Percentiles rank a stretch among this genome's conserved stretches.
These are phyloP conservation scores for Cephus pygmeus DNA, from an alignment of 2,888 invertebrate species.

Conservation along the genomic window DNA sequence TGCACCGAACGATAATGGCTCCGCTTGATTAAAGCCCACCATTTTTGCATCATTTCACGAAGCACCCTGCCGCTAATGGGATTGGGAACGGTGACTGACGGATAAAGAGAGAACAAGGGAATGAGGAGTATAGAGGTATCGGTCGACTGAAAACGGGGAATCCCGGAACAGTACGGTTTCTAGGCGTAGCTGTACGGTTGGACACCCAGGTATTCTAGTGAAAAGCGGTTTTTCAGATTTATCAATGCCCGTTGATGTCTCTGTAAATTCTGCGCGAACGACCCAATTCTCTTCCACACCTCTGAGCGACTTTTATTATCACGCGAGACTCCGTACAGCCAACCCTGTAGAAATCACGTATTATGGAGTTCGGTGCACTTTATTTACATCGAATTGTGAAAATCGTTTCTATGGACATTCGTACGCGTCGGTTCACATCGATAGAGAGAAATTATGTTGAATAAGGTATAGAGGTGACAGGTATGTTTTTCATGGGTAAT, in stretches of 20 bases:
- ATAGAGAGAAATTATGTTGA: background rate
- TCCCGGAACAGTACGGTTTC: background rate
- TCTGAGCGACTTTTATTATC: background rate
- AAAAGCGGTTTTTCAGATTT: background rate
- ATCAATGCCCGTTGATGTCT: background rate
- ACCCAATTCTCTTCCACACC: background rate
- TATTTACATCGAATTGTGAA: too few species aligned
- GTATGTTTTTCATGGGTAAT: background rate
- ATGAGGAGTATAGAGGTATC: background rate
- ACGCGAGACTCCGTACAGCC: background rate
- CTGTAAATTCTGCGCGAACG: background rate
- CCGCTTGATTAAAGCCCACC: constrained; percentile 47
- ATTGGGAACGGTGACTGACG: constrained; percentile 46
- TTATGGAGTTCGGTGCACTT: background rate
- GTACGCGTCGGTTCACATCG: background rate
- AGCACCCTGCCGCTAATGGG: constrained; percentile 47
- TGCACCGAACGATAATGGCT: constrained; percentile 36
- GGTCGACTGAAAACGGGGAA: background rate
- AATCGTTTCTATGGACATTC: background rate
- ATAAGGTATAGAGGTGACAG: background rate
- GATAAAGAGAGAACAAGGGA: constrained; percentile 15
- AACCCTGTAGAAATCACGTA: background rate
- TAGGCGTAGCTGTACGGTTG: background rate
- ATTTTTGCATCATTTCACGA: constrained; percentile 42
- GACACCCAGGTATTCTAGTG: background rate